Evolutionary conservation across 2,888 invertebrate species (phyloP).

Genomic region (Anthrax anthrax): DNA sequence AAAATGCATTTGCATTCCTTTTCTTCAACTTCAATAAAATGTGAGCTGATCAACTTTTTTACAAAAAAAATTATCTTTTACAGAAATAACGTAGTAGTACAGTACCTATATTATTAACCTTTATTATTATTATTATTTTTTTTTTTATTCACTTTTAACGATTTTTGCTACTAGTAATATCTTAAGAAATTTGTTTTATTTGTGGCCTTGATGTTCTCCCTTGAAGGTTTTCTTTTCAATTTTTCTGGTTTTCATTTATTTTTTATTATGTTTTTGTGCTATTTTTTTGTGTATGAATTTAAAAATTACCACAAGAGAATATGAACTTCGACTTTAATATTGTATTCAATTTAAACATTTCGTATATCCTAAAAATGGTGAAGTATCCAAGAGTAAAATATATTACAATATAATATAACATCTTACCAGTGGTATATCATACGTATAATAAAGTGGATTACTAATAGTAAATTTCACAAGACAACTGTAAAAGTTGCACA

Average conservation of each 20-base stretch:
- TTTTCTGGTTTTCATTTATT: not conserved
- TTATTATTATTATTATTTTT: not conserved
- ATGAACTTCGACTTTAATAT: not conserved
- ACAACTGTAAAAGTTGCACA: not conserved
- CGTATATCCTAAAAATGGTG: too few relatives aligned
- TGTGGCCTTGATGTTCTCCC: slow-evolving; percentile 4
- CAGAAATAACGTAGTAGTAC: too few relatives aligned
- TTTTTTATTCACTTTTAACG: slow-evolving; percentile 1
- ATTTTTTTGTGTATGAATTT: not conserved
- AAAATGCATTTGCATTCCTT: slow-evolving; percentile 4
- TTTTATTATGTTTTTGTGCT: not conserved
- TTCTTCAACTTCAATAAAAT: not conserved
- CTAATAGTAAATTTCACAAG: not conserved
- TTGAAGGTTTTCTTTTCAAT: not conserved
- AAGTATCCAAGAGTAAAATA: too few relatives aligned
- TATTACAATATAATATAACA: too few relatives aligned
- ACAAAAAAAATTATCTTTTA: too few relatives aligned
- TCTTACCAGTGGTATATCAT: too few relatives aligned
- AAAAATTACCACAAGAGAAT: not conserved
- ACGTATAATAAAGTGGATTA: not conserved
- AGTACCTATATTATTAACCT: too few relatives aligned
- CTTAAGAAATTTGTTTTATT: slow-evolving; percentile 1
- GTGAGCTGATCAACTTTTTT: not conserved
- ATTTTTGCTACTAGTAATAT: slow-evolving; percentile 3
- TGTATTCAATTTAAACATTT: too few relatives aligned